Conservation (phyloP, 2,888 invertebrate species). For the Chloroclystis v-ata region DNA sequence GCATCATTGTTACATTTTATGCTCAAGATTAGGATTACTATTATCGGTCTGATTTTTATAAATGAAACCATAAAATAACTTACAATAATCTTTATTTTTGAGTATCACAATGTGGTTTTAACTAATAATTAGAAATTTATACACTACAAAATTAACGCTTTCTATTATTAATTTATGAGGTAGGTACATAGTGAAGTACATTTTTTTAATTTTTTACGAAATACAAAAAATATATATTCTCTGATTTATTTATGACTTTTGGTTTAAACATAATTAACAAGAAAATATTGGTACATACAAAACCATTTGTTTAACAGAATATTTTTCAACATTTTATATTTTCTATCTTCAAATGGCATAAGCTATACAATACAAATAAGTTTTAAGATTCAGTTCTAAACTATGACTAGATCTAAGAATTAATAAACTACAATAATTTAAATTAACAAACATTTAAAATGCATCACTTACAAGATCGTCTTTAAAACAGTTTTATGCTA, state of each 20-base stretch:
- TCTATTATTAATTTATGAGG: not conserved
- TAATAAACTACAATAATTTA: not conserved
- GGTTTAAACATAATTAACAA: no score
- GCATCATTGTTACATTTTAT: no score
- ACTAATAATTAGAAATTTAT: conserved; percentile 10
- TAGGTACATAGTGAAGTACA: not conserved
- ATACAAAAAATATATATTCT: not conserved
- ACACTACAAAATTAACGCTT: not conserved
- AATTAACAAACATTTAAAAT: not conserved
- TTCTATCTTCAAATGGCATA: no score
- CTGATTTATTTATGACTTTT: not conserved
- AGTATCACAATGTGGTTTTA: conserved; percentile 21
- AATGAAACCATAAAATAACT: not conserved
- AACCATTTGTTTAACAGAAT: no score
- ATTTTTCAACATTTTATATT: no score
- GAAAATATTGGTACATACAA: no score
- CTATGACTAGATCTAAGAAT: conserved; percentile 2
- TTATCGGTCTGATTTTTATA: no score
- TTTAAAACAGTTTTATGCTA: no score
- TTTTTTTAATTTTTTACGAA: not conserved
- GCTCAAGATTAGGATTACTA: no score
- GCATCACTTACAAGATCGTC: not conserved
- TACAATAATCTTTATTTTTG: conserved; percentile 16
- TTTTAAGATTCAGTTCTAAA: not conserved
- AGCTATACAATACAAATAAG: no score